Evolutionary conservation across 2,113 vertebrate species (phyloP), one percentile per base, ranked within the genome.

Genomic region (Ramphastos sulfuratus): DNA sequence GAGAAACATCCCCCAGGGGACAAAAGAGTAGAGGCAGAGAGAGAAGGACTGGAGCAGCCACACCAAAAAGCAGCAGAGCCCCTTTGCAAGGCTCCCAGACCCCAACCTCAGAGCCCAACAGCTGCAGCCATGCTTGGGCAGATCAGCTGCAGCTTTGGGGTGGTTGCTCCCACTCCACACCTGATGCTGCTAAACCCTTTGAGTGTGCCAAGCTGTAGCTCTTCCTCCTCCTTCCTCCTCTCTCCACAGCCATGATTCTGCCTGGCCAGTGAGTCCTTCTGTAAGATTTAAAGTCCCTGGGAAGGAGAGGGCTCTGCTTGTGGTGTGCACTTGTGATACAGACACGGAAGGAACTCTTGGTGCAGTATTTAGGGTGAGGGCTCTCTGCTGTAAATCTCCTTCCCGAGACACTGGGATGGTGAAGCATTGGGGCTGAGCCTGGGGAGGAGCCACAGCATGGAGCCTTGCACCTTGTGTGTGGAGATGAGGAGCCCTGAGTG

Each of bases 361-460:
- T 17, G 48, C 10, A 1, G 28, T 50, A 8, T 72, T 64, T 15
- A 9, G 50, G 66, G 59, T 0, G 35, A 44, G 88, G 0, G 84
- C 25, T 59, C 39, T 18, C 1, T 12, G 42, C 79, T 8, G 1
- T 11, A 3, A 24, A 71, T 64, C 73, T 75, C 33, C 24, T 24
- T 8, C 15, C 35, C 0, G 0, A 27, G 85, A 58, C 0, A 3
- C 13, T 0, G 31, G 24, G 60, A 31, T 1, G 73, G 12, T 8
- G 63, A 17, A 8, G 6, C 0, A 44, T 19, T 2, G 17, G 50
- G 61, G 65, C 24, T 17, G 33, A 37, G 31, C 8, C 20, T 7
- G 11, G 25, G 23, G 6, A 27, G 0, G 15, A 21, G 55, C 1
- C 5, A 30, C 2, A 5, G 31, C 0, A 33, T 0, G 2, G 27